Evolutionary conservation across 2,888 invertebrate genomes (phyloP).

Genomic region (Prenolepis imparis): DNA sequence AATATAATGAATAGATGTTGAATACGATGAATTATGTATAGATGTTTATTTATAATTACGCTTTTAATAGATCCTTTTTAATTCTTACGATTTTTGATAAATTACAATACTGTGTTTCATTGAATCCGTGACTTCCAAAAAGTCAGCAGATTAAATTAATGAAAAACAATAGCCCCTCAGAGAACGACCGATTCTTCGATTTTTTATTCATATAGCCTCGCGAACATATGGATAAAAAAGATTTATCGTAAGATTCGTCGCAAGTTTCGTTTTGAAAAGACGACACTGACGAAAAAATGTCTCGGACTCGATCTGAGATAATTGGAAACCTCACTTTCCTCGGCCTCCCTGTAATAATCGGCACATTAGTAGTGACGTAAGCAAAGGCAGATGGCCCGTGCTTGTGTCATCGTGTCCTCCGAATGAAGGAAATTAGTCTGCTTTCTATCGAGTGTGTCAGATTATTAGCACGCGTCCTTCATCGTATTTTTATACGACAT

Average conservation of each 20-base stretch:
- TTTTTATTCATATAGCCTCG: conserved; percentile 30
- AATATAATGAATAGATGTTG: not conserved
- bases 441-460: conserved; percentile 36
- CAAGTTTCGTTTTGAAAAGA: conserved; percentile 30
- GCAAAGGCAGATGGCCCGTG: conserved; percentile 46
- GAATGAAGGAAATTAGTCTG: conserved; percentile 28
- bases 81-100: not conserved
- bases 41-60: not conserved
- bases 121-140: not conserved
- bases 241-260: not conserved
- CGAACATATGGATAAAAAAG: not conserved
- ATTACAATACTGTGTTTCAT: not conserved
- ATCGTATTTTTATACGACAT: not conserved
- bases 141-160: not conserved
- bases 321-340: conserved; percentile 62
- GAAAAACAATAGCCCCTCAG: not conserved
- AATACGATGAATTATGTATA: too few species aligned
- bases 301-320: conserved; percentile 36
- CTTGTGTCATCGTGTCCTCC: conserved; percentile 37
- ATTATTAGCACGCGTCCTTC: conserved; percentile 13
- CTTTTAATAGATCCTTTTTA: not conserved
- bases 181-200: conserved; percentile 21
- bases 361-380: conserved; percentile 55
- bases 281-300: conserved; percentile 33
- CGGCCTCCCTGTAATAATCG: conserved; percentile 54